Evolutionary conservation across 2,797 vertebrate species (phyloP), one percentile per base, ranked within the genome.

Genomic region (Apogon talboti): DNA sequence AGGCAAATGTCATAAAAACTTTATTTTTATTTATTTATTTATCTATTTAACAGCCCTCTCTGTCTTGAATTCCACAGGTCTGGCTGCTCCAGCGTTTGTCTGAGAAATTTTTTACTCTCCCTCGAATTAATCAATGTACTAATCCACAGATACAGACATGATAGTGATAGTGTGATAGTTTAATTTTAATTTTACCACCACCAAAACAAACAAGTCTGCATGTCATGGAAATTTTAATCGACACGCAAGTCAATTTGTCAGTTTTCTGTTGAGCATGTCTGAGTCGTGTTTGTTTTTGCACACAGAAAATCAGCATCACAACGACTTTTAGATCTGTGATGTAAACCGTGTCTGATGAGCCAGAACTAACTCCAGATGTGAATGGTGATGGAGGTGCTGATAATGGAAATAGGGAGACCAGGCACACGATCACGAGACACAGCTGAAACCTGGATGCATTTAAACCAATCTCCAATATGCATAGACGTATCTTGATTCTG

Each of bases 201-300:
- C 7, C n/a, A n/a, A n/a, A n/a, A n/a, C n/a, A n/a, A n/a, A 74
- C 53, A 54, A 35, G 11, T 33, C 24, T 37, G 3, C 33, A 41
- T 48, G 56, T 70, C 46, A 60, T 58, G 42, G 56, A 73, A 84
- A 66, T 64, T 12, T 57, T 40, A 30, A 69, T 56, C 6, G 37
- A 11, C 3, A 59, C 65, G 59, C 48, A 1, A 52, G 47, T 63
- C 15, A 46, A 59, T 64, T 7, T 37, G 1, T 1, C 18, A 5
- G 3, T 56, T 56, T 55, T 64, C 46, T 66, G 11, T 11, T 13
- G 10, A 58, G 28, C 24, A 24, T 28, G 13, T 18, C 33, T n/a
- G n/a, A n/a, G n/a, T n/a, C n/a, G n/a, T 51, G 48, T 58, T 57
- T 79, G 54, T 60, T 71, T 67, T 72, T 54, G 48, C 38, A 13